A percentile compares a stretch with the other conserved stretches of the same genome.
phyloP scores from a whole-genome alignment of 2,888 invertebrate genomes.

The Myopa tessellatipennis region DNA sequence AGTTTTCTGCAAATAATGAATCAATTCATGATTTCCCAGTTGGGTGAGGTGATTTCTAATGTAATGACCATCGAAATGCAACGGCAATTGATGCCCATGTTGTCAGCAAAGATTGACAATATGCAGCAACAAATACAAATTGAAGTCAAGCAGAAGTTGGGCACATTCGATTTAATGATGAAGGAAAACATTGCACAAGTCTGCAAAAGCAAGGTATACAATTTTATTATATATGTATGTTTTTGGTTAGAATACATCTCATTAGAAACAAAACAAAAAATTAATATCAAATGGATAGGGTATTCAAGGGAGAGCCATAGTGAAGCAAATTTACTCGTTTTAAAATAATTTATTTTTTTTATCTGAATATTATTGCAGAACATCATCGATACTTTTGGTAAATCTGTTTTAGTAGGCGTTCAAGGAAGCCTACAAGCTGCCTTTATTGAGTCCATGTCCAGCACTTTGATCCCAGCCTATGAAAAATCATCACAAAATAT shows the following conservation, averaged over 20 bases:
- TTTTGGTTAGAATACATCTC: not conserved
- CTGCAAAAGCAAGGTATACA: slow-evolving; percentile 79
- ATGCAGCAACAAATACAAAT: slow-evolving; percentile 79
- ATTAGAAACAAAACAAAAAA: no score
- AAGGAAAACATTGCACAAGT: slow-evolving; percentile 84
- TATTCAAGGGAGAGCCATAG: no score
- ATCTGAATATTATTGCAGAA: slow-evolving; percentile 68
- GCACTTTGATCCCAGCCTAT: slow-evolving; percentile 84
- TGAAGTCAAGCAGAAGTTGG: slow-evolving; percentile 79
- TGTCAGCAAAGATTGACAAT: slow-evolving; percentile 76
- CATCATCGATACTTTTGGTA: slow-evolving; percentile 80
- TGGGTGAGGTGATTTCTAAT: slow-evolving; percentile 71
- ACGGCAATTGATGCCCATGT: slow-evolving; percentile 70
- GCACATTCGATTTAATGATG: slow-evolving; percentile 79
- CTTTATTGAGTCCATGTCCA: slow-evolving; percentile 82
- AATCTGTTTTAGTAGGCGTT: slow-evolving; percentile 76
- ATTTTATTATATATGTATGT: no score
- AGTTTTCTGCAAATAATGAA: slow-evolving; percentile 70
- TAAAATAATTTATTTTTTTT: slow-evolving; percentile 39
- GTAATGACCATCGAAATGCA: slow-evolving; percentile 72
- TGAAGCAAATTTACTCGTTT: no score
- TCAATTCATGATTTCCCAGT: slow-evolving; percentile 70
- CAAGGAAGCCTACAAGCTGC: slow-evolving; percentile 80
- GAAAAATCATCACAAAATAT: slow-evolving; percentile 88
- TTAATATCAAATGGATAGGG: no score